A percentile compares a stretch with the other conserved stretches of the same genome.
phyloP scores from a whole-genome alignment of 2,797 vertebrate species.

The Remorina albescens region DNA sequence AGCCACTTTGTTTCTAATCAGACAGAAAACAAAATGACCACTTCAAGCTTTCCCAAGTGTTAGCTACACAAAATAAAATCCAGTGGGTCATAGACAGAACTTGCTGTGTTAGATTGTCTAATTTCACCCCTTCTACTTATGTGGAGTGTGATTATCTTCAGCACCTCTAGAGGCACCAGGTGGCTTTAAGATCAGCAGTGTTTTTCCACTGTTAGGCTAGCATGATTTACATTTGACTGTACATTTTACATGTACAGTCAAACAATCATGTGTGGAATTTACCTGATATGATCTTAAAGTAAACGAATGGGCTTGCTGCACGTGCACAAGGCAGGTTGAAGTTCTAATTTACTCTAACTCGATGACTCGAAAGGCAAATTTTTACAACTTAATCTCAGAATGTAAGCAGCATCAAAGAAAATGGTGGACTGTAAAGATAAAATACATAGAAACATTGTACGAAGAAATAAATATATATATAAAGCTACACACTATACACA shows the following conservation, averaged over 20 bases:
- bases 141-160: neutral
- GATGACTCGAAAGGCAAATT: neutral
- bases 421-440: neutral
- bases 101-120: neutral
- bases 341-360: neutral
- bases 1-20: neutral
- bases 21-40: neutral
- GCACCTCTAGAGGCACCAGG: neutral
- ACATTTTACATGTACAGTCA: neutral
- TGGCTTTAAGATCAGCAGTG: neutral
- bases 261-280: neutral
- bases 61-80: constrained; percentile 7
- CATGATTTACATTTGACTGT: neutral
- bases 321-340: neutral
- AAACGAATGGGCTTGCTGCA: neutral
- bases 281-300: neutral
- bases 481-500: no score
- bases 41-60: constrained; percentile 8
- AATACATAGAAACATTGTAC: no score
- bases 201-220: neutral
- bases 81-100: constrained; percentile 4
- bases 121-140: neutral
- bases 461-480: no score
- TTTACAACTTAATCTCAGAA: neutral
- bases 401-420: neutral